Base-by-base conservation (phyloP, 2,888 invertebrate genomes). In the Heteromyza rotundicornis region DNA sequence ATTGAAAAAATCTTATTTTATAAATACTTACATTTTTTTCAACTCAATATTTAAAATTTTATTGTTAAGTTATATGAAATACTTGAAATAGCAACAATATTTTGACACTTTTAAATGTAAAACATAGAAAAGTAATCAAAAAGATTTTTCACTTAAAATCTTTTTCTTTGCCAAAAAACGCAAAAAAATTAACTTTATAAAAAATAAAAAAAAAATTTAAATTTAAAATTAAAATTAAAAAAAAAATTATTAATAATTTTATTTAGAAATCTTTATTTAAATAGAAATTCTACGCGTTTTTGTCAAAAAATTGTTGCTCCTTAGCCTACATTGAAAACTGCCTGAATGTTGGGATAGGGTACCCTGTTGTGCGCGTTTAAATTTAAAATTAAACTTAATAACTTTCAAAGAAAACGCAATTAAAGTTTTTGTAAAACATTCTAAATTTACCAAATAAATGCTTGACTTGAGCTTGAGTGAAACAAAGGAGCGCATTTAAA, bases 301-400 rank as follows among this genome's bases (percentile, higher is more conserved):
- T 10, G 32, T 74, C 78, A 76, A 72, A 75, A 77, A 77, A 76
- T 80, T 79, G 80, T 80, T 79, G 78, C 68, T 76, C 58, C 61
- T 58, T 70, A 67, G 67, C 66, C 67, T 72, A 69, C 71, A 78
- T 78, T 80, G 80, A 80, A 82, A 82, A 83, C 89, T 91, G 92
- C 94, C 94, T 95, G 94, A 94, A 94, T 94, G 94, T 94, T 94
- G 94, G 94, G 94, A 94, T 94, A 94, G 94, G 94, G 94, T 94
- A 93, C 92, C 92, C 92, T 92, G 92, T 78, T 77, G 85, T 84
- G 85, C 83, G 83, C 83, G 81, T 35, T 52, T 19, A 52, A 62
- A 59, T 40, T 20, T 40, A 62, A 57, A 62, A 51, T 47, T 51
- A 7, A 49, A 36, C 22, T 44, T 56, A 44, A n/a, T 19, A 52